phyloP scores from a whole-genome alignment of 2,797 vertebrate genomes.

The Onychomys torridus region DNA sequence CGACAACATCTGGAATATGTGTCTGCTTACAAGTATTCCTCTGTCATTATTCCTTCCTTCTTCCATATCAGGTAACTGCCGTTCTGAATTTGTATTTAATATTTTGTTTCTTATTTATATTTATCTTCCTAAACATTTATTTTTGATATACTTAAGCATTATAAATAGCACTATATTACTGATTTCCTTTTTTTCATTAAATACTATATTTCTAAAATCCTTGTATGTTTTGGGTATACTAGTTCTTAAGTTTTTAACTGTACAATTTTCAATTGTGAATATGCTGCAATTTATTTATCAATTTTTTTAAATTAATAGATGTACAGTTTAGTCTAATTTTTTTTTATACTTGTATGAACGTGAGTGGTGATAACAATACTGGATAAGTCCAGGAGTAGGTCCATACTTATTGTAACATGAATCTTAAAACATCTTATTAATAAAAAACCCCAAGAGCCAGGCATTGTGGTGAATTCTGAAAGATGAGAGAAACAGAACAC shows the following conservation, averaged over 20 bases:
- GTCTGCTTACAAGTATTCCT: neutral
- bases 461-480: too few relatives aligned
- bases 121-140: neutral
- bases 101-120: neutral
- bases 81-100: conserved; percentile 3
- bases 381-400: neutral
- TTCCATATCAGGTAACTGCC: neutral
- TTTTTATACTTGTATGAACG: neutral
- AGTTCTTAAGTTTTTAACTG: neutral
- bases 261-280: neutral
- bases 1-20: neutral
- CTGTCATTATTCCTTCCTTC: neutral
- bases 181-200: neutral
- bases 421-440: too few relatives aligned
- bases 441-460: too few relatives aligned
- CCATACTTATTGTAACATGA: neutral
- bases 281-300: neutral
- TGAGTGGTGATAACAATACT: neutral
- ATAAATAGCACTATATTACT: neutral
- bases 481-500: too few relatives aligned
- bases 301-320: neutral
- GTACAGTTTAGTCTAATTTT: neutral
- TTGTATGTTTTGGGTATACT: neutral
- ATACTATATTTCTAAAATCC: neutral
- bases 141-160: neutral